Percentiles rank a stretch among this genome's conserved stretches.
These are phyloP conservation scores for Silvanus unidentatus DNA, from an alignment of 2,888 invertebrate species.

Conservation along the genomic window DNA sequence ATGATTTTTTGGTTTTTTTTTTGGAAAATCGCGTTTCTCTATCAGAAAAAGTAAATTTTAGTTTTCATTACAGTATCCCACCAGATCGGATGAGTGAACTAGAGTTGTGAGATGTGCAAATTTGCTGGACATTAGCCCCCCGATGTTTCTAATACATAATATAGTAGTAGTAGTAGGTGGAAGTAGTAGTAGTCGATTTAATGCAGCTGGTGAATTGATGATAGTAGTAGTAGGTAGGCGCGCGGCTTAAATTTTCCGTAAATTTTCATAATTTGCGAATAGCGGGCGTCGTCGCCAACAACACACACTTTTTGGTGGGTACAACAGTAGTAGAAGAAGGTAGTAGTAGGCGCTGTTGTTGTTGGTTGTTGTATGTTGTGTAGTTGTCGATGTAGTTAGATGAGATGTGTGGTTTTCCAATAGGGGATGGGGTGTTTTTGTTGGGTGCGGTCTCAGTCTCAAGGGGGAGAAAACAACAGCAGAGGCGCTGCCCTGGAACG, in stretches of 20 bases:
- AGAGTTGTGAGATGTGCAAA: constrained; percentile 12
- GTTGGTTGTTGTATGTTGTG: constrained; percentile 32
- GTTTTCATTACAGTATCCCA: constrained; percentile 1
- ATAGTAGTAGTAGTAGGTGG: constrained; percentile 8
- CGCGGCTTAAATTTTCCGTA: constrained; percentile 3
- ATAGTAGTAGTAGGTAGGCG: constrained; percentile 13
- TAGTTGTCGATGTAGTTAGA: constrained; percentile 40
- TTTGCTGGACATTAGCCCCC: neutral
- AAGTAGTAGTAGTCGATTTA: constrained; percentile 8
- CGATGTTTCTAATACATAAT: constrained; percentile 6
- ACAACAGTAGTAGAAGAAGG: neutral
- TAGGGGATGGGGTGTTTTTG: constrained; percentile 25
- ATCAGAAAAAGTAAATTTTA: too few relatives aligned
- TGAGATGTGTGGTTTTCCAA: constrained; percentile 40
- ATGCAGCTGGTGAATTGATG: constrained; percentile 10
- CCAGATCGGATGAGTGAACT: neutral
- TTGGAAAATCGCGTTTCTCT: too few relatives aligned
- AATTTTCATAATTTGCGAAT: too few relatives aligned
- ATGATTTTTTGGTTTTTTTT: too few relatives aligned
- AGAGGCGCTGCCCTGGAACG: constrained; percentile 43
- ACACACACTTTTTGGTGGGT: too few relatives aligned
- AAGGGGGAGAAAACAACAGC: constrained; percentile 41
- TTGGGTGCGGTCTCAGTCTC: constrained; percentile 39
- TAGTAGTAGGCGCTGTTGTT: constrained; percentile 4
- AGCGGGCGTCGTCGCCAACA: too few relatives aligned